Conservation (phyloP, 2,797 vertebrate species). For the Sebastes vulpes region DNA sequence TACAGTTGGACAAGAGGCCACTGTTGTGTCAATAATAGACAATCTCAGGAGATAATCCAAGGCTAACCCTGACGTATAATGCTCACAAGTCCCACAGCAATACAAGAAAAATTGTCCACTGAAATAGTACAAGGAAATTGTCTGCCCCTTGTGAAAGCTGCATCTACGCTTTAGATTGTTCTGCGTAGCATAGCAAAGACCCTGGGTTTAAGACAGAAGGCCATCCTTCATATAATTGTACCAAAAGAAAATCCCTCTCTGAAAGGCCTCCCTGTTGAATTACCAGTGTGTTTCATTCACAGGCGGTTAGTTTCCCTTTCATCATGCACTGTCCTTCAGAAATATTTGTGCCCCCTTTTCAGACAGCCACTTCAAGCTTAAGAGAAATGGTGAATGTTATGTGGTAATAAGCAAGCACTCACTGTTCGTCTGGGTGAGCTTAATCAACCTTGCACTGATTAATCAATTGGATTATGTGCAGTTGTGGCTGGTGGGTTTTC, state of each 20-base stretch:
- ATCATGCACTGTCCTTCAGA: constrained; percentile 28
- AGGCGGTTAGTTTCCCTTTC: constrained; percentile 23
- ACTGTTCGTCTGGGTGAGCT: background rate
- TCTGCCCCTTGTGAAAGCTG: constrained; percentile 9
- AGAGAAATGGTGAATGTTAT: background rate
- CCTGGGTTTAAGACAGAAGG: constrained; percentile 19
- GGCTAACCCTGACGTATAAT: background rate
- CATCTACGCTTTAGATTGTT: constrained; percentile 18
- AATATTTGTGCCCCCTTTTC: constrained; percentile 2
- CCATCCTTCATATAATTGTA: constrained; percentile 27
- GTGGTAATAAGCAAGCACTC: background rate
- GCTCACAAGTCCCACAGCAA: constrained; percentile 26
- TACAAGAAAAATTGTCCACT: constrained; percentile 23
- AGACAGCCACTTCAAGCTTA: constrained; percentile 28
- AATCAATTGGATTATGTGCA: background rate
- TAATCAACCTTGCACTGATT: background rate
- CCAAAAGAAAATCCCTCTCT: constrained; percentile 27
- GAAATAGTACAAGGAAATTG: constrained; percentile 24
- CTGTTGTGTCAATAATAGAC: constrained; percentile 8
- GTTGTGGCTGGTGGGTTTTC: background rate
- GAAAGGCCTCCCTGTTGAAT: constrained; percentile 35
- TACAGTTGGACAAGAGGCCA: background rate
- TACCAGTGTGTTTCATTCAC: constrained; percentile 12
- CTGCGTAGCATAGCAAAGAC: constrained; percentile 14
- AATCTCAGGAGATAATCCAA: constrained; percentile 33